phyloP scores from a whole-genome alignment of 2,888 invertebrate genomes.

The Ernsta delagoae region DNA sequence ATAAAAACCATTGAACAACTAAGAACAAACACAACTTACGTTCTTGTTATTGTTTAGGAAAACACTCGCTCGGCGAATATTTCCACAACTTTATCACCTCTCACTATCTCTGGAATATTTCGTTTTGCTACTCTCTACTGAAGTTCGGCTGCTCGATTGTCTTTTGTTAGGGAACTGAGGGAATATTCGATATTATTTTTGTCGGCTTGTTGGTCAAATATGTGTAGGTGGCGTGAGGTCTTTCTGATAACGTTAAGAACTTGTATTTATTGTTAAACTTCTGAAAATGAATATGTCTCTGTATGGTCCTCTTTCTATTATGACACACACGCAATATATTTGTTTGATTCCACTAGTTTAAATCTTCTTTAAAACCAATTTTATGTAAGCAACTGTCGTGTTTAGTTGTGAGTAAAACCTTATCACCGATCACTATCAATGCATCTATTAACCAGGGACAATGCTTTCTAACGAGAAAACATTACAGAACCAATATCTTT shows the following conservation, averaged over 20 bases:
- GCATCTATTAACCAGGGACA: no score
- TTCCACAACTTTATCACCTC: slow-evolving; percentile 39
- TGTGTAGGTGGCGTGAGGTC: slow-evolving; percentile 41
- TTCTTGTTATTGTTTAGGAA: slow-evolving; percentile 34
- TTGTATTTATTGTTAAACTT: background rate
- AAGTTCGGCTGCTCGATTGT: slow-evolving; percentile 31
- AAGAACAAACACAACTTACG: slow-evolving; percentile 35
- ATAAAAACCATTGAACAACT: background rate
- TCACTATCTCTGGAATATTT: slow-evolving; percentile 33
- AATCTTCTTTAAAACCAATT: no score
- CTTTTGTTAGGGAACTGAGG: slow-evolving; percentile 36
- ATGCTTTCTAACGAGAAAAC: no score
- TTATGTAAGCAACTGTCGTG: no score
- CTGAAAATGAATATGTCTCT: no score
- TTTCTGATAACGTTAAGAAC: background rate
- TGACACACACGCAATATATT: no score
- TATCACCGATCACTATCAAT: no score
- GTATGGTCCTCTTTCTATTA: no score
- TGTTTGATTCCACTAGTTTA: no score
- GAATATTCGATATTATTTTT: slow-evolving; percentile 39
- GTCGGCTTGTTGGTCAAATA: slow-evolving; percentile 38
- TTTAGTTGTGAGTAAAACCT: no score
- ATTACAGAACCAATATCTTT: background rate
- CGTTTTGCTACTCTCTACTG: slow-evolving; percentile 8
- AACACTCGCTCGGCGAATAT: slow-evolving; percentile 14